phyloP scores from a whole-genome alignment of 2,888 invertebrate genomes.

The Lumbricus terrestris region DNA sequence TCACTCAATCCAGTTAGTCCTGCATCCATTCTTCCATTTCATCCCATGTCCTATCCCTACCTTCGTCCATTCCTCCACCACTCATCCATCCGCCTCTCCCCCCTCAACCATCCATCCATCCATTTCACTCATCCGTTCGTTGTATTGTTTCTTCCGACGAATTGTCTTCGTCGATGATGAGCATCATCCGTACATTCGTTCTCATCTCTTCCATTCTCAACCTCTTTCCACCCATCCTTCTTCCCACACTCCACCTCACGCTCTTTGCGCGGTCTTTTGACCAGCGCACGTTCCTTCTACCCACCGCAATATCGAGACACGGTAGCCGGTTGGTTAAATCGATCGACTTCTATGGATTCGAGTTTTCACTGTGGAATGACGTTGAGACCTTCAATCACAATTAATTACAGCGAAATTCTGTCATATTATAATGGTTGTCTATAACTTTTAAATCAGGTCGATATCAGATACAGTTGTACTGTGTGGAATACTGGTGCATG shows the following conservation, averaged over 20 bases:
- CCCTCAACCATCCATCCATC: not conserved
- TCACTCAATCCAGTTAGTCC: too few species aligned
- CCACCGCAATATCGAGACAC: not conserved
- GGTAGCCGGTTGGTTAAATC: too few species aligned
- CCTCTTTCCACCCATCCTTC: not conserved
- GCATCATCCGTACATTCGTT: not conserved
- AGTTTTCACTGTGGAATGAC: too few species aligned
- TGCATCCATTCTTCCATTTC: not conserved
- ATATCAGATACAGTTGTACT: too few species aligned
- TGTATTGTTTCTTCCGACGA: not conserved
- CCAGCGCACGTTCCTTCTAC: not conserved
- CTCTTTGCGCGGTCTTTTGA: not conserved
- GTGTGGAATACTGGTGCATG: too few species aligned
- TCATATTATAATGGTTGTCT: too few species aligned
- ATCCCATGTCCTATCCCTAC: not conserved
- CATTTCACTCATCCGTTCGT: not conserved
- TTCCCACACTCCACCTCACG: not conserved
- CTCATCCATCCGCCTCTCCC: not conserved
- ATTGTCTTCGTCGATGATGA: not conserved
- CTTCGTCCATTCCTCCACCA: not conserved
- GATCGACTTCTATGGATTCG: too few species aligned
- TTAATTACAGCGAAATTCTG: too few species aligned
- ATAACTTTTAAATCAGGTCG: too few species aligned
- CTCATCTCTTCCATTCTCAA: not conserved
- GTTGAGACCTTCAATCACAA: too few species aligned